A percentile compares a stretch with the other conserved stretches of the same genome.
These are phyloP conservation scores for Morone saxatilis DNA, from an alignment of 2,113 vertebrate species.

Conservation along the genomic window DNA sequence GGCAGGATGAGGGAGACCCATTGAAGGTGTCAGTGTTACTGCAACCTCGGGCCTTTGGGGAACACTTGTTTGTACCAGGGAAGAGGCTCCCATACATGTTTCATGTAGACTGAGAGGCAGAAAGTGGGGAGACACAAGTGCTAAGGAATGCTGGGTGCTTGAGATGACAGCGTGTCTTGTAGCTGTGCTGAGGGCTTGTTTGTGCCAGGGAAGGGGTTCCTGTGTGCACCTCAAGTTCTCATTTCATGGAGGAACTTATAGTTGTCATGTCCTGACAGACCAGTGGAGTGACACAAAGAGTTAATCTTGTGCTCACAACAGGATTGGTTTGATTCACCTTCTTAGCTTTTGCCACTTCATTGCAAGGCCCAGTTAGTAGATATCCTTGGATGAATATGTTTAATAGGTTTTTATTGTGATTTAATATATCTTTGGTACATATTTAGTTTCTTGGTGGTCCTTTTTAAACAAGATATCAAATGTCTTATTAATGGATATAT, in stretches of 20 bases:
- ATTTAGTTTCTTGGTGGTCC: no score
- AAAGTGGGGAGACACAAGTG: constrained; percentile 21
- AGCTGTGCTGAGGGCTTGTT: constrained; percentile 17
- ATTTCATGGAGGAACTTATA: neutral
- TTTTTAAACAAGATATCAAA: neutral
- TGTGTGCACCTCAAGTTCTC: constrained; percentile 17
- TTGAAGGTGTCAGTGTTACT: constrained; percentile 63
- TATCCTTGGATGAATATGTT: neutral
- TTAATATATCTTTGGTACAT: neutral
- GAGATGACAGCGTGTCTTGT: constrained; percentile 29
- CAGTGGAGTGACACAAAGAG: constrained; percentile 13
- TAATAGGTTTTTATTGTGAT: no score
- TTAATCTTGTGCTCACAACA: neutral
- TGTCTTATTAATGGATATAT: constrained; percentile 5
- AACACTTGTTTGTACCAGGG: constrained; percentile 57
- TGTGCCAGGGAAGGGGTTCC: constrained; percentile 14
- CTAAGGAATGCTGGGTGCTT: constrained; percentile 39
- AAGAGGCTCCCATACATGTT: constrained; percentile 55
- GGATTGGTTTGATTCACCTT: neutral
- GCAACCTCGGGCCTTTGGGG: constrained; percentile 40
- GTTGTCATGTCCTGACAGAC: constrained; percentile 7
- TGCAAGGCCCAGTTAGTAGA: neutral
- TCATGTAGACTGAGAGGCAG: constrained; percentile 23
- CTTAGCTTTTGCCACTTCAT: neutral
- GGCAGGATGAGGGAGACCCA: constrained; percentile 43